Evolutionary conservation across 1,140 invertebrate species (phyloP).

Genomic region (Asobara japonica): DNA sequence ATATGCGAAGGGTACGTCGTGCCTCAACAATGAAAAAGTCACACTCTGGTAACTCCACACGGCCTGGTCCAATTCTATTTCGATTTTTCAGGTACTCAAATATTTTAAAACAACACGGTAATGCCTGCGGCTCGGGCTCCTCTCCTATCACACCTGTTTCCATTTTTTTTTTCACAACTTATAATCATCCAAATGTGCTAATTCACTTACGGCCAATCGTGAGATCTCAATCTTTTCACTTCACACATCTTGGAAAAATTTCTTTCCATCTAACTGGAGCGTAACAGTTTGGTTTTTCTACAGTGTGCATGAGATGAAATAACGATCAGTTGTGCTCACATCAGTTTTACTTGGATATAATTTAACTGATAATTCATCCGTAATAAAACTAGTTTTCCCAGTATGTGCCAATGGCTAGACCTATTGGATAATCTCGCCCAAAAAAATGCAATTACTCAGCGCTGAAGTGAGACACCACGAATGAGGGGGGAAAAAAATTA

Average conservation of each 20-base stretch:
- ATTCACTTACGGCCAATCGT: constrained; percentile 30
- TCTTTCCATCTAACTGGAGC: not conserved
- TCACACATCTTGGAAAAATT: not conserved
- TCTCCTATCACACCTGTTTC: constrained; percentile 19
- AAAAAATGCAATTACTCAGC: not conserved
- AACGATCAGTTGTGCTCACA: not conserved
- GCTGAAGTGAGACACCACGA: not conserved
- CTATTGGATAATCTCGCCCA: not conserved
- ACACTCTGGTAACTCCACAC: constrained; percentile 55
- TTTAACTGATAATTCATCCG: not conserved
- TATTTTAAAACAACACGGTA: constrained; percentile 54
- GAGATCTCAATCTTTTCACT: not conserved
- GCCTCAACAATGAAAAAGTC: constrained; percentile 59
- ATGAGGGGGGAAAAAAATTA: not conserved
- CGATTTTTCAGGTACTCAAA: constrained; percentile 53
- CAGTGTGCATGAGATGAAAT: not conserved
- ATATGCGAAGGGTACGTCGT: constrained; percentile 52
- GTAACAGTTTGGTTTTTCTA: not conserved
- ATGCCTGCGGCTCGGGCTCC: not conserved
- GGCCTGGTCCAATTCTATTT: constrained; percentile 53
- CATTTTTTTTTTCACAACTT: constrained; percentile 11
- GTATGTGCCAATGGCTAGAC: not conserved
- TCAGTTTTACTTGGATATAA: not conserved
- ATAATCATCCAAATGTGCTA: constrained; percentile 12
- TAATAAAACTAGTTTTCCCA: not conserved